These are phyloP conservation scores for Nematostella vectensis DNA, from an alignment of 92 coral and sea anemone species.

Conservation along the genomic window DNA sequence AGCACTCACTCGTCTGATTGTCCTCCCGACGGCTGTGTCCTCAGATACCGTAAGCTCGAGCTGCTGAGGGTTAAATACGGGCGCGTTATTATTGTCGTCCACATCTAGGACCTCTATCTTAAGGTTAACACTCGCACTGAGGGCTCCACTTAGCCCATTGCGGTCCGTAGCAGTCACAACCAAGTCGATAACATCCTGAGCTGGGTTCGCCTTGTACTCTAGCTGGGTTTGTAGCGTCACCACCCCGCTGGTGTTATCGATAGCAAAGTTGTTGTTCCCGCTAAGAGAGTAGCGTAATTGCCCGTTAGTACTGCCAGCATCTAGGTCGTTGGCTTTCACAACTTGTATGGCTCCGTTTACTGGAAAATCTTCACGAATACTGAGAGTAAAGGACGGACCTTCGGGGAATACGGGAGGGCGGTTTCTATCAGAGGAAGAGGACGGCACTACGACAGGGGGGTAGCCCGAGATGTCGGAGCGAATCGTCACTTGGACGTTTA, in stretches of 20 bases:
- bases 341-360: conserved; percentile 41
- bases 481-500: conserved; percentile 25
- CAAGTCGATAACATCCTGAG: conserved; percentile 19
- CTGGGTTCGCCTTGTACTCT: conserved; percentile 10
- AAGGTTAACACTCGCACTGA: conserved; percentile 22
- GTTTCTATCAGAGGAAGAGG: conserved; percentile 33
- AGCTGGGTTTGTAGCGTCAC: conserved; percentile 27
- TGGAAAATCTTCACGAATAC: conserved; percentile 73
- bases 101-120: conserved; percentile 42
- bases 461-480: conserved; percentile 20
- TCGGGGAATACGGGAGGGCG: conserved; percentile 47
- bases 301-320: conserved; percentile 40
- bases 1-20: conserved; percentile 30
- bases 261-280: conserved; percentile 34
- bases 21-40: conserved; percentile 23
- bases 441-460: conserved; percentile 21
- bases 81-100: conserved; percentile 54
- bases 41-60: conserved; percentile 9
- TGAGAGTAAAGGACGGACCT: conserved; percentile 38
- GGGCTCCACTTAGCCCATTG: conserved; percentile 8
- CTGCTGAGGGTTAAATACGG: conserved; percentile 51
- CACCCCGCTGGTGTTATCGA: conserved; percentile 46
- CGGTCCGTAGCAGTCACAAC: conserved; percentile 39
- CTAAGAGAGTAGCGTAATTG: conserved; percentile 36
- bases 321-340: conserved; percentile 49